phyloP scores from a whole-genome alignment of 2,888 invertebrate genomes.

The Melieria crassipennis region DNA sequence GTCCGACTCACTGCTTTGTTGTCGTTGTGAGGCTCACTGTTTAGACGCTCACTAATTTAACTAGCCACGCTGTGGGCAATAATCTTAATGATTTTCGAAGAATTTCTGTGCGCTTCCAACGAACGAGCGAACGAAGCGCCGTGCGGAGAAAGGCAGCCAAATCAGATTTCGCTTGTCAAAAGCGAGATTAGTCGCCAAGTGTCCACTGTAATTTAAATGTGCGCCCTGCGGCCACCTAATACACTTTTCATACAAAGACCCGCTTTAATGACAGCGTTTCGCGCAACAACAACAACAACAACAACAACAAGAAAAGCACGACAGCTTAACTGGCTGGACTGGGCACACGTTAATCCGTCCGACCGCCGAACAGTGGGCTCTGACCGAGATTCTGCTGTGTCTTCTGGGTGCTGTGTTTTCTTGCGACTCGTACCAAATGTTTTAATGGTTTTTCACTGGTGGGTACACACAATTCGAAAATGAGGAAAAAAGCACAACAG shows the following conservation, averaged over 20 bases:
- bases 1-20: slow-evolving; percentile 3
- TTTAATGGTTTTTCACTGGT: too few relatives aligned
- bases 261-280: neutral
- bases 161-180: slow-evolving; percentile 31
- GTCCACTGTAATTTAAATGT: slow-evolving; percentile 43
- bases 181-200: slow-evolving; percentile 46
- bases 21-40: neutral
- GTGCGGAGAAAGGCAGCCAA: slow-evolving; percentile 34
- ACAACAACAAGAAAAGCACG: too few relatives aligned
- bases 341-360: too few relatives aligned
- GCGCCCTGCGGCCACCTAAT: neutral
- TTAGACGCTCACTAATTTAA: slow-evolving; percentile 20
- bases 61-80: slow-evolving; percentile 35
- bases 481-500: too few relatives aligned
- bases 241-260: too few relatives aligned
- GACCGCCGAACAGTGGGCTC: too few relatives aligned
- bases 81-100: slow-evolving; percentile 33
- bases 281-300: too few relatives aligned
- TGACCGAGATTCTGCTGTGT: slow-evolving; percentile 34
- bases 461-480: too few relatives aligned
- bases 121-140: slow-evolving; percentile 11
- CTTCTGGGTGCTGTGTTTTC: slow-evolving; percentile 6
- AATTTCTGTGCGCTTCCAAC: slow-evolving; percentile 15
- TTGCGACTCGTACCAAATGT: too few relatives aligned
- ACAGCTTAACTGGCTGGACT: too few relatives aligned